Base-by-base conservation (phyloP, 1,140 invertebrate species). In the Drusus annulatus region DNA sequence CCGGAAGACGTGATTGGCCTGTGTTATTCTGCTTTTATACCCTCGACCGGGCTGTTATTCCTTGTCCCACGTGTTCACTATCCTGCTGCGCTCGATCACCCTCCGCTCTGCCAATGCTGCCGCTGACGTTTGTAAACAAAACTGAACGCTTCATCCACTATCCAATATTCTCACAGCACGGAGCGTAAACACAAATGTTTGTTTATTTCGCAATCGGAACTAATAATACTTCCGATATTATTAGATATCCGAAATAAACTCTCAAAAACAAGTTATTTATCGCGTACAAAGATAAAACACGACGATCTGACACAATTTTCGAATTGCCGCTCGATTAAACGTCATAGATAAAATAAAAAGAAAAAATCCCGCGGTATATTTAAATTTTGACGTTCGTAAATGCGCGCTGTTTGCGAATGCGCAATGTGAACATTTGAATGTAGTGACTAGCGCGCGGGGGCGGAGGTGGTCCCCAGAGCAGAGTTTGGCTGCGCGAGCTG, bases 11-110 rank as follows among this genome's bases (percentile, higher is more conserved):
- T 79, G 78, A 79, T 45, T 54, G 69, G 78, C 78, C 28, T 74
- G 78, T 52, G 68, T 68, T 78, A 78, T 78, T 78, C 65, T 78
- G 28, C 62, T 78, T 77, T 71, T 58, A 62, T 69, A 54, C 50
- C 54, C 74, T 62, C 74, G 74, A 17, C 63, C 56, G 31, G 5
- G 36, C 36, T 45, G 69, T 58, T 78, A 56, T 78, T 78, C 45
- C 16, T 21, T 60, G 16, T 23, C 76, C 63, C 76, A 76, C 75
- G 60, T 77, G 60, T 51, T 76, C 45, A 56, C 50, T 15, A 3
- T 52, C 54, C 36, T n/a, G 36, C 36, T 36, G 6, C 8, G 31
- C 31, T 31, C 15, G 16, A 2, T 31, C 28, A 23, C 45, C 28
- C 68, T 23, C n/a, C 16, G 54, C 54, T 56, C 19, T 21, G 54